phyloP scores from a whole-genome alignment of 2,888 invertebrate genomes.

The Isoperla grammatica region DNA sequence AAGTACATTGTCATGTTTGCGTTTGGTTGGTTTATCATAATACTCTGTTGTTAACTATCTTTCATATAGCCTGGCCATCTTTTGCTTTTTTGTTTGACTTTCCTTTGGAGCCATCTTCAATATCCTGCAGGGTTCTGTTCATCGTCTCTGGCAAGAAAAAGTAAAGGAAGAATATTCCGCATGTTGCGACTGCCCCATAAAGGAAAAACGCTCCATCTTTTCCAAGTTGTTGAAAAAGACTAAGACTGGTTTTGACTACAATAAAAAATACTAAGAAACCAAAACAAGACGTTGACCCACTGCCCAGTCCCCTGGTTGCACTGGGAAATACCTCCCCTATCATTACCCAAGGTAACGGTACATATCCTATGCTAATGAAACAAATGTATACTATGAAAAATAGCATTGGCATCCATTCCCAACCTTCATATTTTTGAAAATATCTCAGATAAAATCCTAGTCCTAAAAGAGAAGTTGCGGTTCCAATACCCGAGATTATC shows the following conservation, averaged over 20 bases:
- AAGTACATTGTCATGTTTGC: too few relatives aligned
- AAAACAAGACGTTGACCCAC: constrained; percentile 60
- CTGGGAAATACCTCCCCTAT: constrained; percentile 63
- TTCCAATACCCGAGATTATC: constrained; percentile 57
- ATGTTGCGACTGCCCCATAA: constrained; percentile 54
- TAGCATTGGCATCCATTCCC: constrained; percentile 50
- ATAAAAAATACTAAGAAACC: constrained; percentile 59
- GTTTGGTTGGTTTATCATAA: too few relatives aligned
- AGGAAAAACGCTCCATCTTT: constrained; percentile 56
- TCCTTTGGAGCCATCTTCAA: constrained; percentile 46
- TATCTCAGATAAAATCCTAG: constrained; percentile 48
- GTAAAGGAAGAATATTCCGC: constrained; percentile 54
- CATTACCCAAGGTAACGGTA: constrained; percentile 69
- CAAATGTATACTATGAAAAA: constrained; percentile 54
- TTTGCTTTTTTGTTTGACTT: not conserved
- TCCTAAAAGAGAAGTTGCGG: constrained; percentile 54
- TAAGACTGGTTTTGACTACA: constrained; percentile 62
- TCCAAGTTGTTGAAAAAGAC: constrained; percentile 53
- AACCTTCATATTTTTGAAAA: constrained; percentile 36
- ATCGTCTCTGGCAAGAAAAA: constrained; percentile 63
- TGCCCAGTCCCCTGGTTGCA: constrained; percentile 57
- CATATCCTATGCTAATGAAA: constrained; percentile 55
- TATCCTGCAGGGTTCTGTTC: constrained; percentile 61
- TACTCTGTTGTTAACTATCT: too few relatives aligned
- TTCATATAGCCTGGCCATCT: too few relatives aligned